Evolutionary conservation across 2,113 vertebrate genomes (phyloP), one percentile per base, ranked within the genome.

Genomic region (zebrafish (Danio rerio)): DNA sequence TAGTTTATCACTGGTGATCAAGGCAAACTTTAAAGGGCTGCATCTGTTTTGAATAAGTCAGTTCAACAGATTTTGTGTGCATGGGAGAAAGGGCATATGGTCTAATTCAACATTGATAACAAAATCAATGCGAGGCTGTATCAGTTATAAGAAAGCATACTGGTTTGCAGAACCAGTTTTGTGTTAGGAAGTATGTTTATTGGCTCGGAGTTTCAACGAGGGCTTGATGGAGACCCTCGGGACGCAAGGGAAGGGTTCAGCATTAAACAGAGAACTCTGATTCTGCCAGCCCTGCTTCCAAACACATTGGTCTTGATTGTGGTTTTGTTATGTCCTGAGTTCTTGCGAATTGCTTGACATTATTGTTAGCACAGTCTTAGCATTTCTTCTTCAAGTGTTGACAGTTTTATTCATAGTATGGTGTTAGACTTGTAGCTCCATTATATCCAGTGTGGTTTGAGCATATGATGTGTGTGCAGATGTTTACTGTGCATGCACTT

Each of bases 11-110:
- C 55, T 59, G 55, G 42, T 59, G 55, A 47, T 59, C 42, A 21
- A 21, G 42, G 16, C 11, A 59, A 75, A 59, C 13, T 74, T 45
- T 55, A 59, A 59, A 43, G 42, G 18, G 42, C 10, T 45, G 73
- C 42, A 75, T 75, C 73, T 75, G 73, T 75, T 75, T 75, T 12
- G 7, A 59, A 75, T 59, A 47, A 59, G 42, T 12, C 53, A 58
- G 3, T 42, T n/a, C n/a, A n/a, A n/a, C n/a, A n/a, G n/a, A n/a
- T n/a, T n/a, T 58, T 11, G n/a, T 75, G 55, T 59, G 55, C 8
- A 45, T 75, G 53, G 43, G 10, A 69, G 43, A 49, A 43, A 69
- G 45, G 42, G 73, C 55, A 20, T 76, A 20, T 76, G 42, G 42
- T 59, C 42, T 76, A 20, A 13, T 61, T 75, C 42, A 2, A 9